phyloP scores from a whole-genome alignment of 2,888 invertebrate genomes.

The Keiferia lycopersicella region DNA sequence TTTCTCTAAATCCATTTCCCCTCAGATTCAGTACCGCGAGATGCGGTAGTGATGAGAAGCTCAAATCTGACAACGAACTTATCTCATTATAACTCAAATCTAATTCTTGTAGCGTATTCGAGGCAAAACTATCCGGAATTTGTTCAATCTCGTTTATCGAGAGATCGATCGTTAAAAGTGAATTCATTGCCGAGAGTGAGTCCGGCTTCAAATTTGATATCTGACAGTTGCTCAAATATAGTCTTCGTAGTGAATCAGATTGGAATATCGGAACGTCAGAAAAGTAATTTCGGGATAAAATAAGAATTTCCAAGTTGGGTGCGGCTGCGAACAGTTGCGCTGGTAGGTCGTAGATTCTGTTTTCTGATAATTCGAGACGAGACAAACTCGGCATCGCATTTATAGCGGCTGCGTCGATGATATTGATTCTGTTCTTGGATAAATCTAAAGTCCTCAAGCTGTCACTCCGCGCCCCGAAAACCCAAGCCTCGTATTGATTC shows the following conservation, averaged over 20 bases:
- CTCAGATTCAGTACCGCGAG: constrained; percentile 84
- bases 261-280: constrained; percentile 79
- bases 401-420: constrained; percentile 83
- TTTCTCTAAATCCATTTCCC: constrained; percentile 86
- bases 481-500: constrained; percentile 74
- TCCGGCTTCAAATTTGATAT: constrained; percentile 76
- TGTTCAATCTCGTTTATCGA: constrained; percentile 84
- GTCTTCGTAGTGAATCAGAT: constrained; percentile 78
- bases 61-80: constrained; percentile 79
- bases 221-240: constrained; percentile 84
- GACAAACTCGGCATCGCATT: constrained; percentile 76
- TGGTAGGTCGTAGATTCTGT: constrained; percentile 82
- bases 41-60: constrained; percentile 83
- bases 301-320: constrained; percentile 79
- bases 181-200: constrained; percentile 79
- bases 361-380: constrained; percentile 85
- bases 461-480: constrained; percentile 48
- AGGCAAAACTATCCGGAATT: constrained; percentile 81
- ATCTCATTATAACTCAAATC: constrained; percentile 83
- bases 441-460: constrained; percentile 82
- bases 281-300: constrained; percentile 85
- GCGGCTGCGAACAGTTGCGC: constrained; percentile 80
- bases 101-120: constrained; percentile 81
- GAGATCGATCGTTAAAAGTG: constrained; percentile 82
- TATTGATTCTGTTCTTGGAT: constrained; percentile 84